phyloP scores from a whole-genome alignment of 2,888 invertebrate genomes.

The Saturnia pavonia region DNA sequence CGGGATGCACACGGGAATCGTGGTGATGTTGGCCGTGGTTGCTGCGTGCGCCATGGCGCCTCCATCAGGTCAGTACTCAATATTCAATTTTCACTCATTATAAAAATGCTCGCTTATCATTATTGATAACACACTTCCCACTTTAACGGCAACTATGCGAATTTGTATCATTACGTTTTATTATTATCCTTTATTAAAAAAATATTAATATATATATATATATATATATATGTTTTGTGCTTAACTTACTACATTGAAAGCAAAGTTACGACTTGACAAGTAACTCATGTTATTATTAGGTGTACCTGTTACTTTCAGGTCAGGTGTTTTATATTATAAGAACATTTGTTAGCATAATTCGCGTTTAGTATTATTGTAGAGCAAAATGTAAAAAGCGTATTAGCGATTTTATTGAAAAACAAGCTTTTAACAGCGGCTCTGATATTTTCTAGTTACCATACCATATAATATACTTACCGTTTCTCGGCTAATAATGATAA shows the following conservation, averaged over 20 bases:
- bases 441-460: too few relatives aligned
- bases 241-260: not conserved
- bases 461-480: too few relatives aligned
- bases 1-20: constrained; percentile 57
- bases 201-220: not conserved
- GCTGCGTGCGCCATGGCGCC: constrained; percentile 55
- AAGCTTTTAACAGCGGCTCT: too few relatives aligned
- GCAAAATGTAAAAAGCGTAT: too few relatives aligned
- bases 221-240: not conserved
- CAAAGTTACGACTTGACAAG: too few relatives aligned
- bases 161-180: constrained; percentile 6
- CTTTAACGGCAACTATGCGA: constrained; percentile 6
- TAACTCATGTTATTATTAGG: not conserved
- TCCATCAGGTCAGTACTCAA: constrained; percentile 54
- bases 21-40: constrained; percentile 46
- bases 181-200: not conserved
- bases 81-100: constrained; percentile 18
- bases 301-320: not conserved
- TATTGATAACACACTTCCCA: constrained; percentile 19
- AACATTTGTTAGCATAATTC: too few relatives aligned
- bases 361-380: too few relatives aligned
- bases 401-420: too few relatives aligned
- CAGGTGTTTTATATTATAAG: too few relatives aligned
- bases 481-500: too few relatives aligned
- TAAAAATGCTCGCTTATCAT: constrained; percentile 16